Percentiles rank a stretch among this genome's conserved stretches.
Evolutionary conservation across 1,140 invertebrate species (phyloP).

Genomic region (Sogatella furcifera): DNA sequence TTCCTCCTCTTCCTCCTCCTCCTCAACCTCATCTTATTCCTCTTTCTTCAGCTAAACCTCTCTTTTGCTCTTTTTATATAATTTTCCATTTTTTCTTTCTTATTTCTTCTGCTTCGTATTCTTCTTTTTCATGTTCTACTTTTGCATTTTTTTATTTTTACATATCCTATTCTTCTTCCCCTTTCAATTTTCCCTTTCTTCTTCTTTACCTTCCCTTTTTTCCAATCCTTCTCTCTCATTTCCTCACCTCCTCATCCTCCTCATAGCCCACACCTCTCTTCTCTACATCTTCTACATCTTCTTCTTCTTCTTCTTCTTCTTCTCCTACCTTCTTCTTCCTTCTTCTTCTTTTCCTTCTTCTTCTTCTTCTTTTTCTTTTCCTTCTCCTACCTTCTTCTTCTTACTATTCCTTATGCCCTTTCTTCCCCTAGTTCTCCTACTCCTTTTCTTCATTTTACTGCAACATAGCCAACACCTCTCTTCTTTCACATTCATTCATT

Average conservation of each 20-base stretch:
- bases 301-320: slow-evolving; percentile 8
- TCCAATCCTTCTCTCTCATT: too few relatives aligned
- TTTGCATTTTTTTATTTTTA: too few relatives aligned
- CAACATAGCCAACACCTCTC: too few relatives aligned
- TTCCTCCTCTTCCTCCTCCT: background rate
- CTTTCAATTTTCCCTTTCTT: background rate
- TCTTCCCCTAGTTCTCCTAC: background rate
- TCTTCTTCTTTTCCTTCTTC: slow-evolving; percentile 4
- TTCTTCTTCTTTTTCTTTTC: slow-evolving; percentile 6
- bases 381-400: slow-evolving; percentile 7
- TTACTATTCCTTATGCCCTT: background rate
- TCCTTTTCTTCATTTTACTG: too few relatives aligned
- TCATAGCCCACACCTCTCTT: slow-evolving; percentile 1
- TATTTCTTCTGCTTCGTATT: background rate
- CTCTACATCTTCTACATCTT: slow-evolving; percentile 10
- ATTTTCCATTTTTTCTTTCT: too few relatives aligned
- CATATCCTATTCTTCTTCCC: too few relatives aligned
- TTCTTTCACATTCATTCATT: too few relatives aligned
- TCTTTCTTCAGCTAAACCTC: too few relatives aligned
- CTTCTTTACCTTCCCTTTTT: too few relatives aligned
- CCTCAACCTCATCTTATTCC: background rate
- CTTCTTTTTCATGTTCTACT: too few relatives aligned
- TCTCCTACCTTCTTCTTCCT: slow-evolving; percentile 4
- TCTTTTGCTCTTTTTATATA: too few relatives aligned
- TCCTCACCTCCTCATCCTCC: slow-evolving; percentile 2